phyloP scores from a whole-genome alignment of 2,888 invertebrate genomes.

The Mythimna impura region DNA sequence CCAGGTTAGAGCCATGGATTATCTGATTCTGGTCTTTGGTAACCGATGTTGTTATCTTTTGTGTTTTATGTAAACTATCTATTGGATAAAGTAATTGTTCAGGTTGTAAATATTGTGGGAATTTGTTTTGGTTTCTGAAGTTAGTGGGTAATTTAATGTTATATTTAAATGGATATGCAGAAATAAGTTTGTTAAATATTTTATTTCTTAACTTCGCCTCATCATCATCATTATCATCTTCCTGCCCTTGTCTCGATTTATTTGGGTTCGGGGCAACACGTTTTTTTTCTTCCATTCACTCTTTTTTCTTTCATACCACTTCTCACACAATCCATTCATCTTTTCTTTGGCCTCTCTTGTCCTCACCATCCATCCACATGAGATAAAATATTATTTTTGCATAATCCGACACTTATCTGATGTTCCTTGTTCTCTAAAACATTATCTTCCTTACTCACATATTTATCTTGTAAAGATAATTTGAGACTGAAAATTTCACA shows the following conservation, averaged over 20 bases:
- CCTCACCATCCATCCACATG: too few species aligned
- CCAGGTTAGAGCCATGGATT: conserved; percentile 41
- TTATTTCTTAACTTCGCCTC: neutral
- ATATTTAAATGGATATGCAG: too few species aligned
- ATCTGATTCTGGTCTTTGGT: conserved; percentile 53
- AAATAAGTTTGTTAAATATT: neutral
- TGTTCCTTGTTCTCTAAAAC: neutral
- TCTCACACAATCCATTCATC: too few species aligned
- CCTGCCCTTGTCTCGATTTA: neutral
- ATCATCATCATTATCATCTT: too few species aligned
- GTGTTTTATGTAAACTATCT: conserved; percentile 27
- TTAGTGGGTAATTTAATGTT: neutral
- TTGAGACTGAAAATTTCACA: neutral
- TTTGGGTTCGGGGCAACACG: too few species aligned
- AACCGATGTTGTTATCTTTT: conserved; percentile 52
- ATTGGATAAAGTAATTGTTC: conserved; percentile 24
- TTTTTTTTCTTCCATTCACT: too few species aligned
- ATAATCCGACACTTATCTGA: neutral
- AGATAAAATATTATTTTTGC: neutral
- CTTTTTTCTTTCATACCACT: too few species aligned
- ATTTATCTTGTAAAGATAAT: neutral
- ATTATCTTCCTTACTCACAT: neutral
- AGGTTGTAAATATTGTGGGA: conserved; percentile 32
- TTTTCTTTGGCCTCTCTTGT: too few species aligned
- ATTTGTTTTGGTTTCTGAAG: conserved; percentile 9